phyloP scores from a whole-genome alignment of 2,113 vertebrate genomes.

The Daphoenositta chrysoptera region DNA sequence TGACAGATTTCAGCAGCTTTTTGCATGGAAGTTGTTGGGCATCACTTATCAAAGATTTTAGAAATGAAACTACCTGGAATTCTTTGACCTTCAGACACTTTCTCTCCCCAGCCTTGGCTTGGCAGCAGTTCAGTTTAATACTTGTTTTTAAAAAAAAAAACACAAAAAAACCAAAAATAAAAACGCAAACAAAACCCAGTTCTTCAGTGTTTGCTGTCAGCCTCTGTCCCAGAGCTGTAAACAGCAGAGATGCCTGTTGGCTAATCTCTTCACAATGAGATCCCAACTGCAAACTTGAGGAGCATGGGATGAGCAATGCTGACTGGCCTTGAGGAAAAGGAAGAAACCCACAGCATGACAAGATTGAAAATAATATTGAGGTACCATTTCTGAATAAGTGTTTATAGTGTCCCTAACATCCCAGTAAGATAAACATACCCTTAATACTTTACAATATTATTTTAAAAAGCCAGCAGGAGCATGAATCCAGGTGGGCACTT shows the following conservation, averaged over 20 bases:
- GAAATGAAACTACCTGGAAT: neutral
- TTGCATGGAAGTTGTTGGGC: neutral
- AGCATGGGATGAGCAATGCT: neutral
- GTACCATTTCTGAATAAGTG: neutral
- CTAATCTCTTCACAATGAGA: neutral
- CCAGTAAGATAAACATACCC: neutral
- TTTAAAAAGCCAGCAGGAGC: neutral
- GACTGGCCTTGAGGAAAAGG: neutral
- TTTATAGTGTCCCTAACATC: neutral
- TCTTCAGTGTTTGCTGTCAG: neutral
- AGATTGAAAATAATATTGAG: neutral
- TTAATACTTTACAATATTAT: neutral
- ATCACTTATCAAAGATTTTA: neutral
- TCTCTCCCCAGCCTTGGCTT: neutral
- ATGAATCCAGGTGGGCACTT: fast-evolving
- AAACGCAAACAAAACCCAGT: neutral
- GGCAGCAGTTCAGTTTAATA: neutral
- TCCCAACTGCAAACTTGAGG: neutral
- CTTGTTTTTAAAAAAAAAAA: neutral
- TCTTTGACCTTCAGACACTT: neutral
- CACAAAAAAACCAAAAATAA: neutral
- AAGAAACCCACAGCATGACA: neutral
- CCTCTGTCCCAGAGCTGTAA: neutral
- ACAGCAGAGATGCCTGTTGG: neutral
- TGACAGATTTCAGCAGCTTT: neutral